Evolutionary conservation across 2,888 invertebrate genomes (phyloP).

Genomic region (Diploptera punctata): DNA sequence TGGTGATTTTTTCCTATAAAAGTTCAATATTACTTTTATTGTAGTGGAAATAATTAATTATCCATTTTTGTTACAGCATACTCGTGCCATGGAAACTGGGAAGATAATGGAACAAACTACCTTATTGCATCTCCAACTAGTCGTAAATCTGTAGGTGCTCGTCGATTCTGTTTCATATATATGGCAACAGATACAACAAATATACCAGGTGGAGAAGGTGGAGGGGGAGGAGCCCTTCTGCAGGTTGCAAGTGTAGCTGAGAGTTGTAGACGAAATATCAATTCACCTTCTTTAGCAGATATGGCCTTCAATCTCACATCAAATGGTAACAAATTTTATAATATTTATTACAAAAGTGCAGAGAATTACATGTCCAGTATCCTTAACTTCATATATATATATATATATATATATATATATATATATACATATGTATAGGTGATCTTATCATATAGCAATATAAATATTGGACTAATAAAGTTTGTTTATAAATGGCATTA

Average conservation of each 20-base stretch:
- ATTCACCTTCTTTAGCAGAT: slow-evolving; percentile 62
- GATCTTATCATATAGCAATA: no score
- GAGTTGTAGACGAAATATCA: slow-evolving; percentile 63
- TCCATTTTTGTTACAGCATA: no score
- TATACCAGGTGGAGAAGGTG: slow-evolving; percentile 40
- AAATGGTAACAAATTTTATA: slow-evolving; percentile 61
- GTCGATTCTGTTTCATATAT: slow-evolving; percentile 69
- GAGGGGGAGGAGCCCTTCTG: slow-evolving; percentile 45
- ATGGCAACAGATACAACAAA: slow-evolving; percentile 47
- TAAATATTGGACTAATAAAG: no score
- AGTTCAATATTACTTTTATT: no score
- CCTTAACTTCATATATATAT: not conserved
- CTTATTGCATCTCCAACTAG: slow-evolving; percentile 80
- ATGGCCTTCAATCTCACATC: slow-evolving; percentile 72
- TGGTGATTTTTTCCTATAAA: no score
- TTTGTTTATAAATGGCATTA: no score
- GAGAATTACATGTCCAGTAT: not conserved
- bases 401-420: no score
- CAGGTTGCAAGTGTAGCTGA: slow-evolving; percentile 63
- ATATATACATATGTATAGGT: not conserved
- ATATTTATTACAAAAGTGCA: not conserved
- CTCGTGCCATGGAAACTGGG: slow-evolving; percentile 90
- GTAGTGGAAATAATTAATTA: no score
- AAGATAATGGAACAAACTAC: slow-evolving; percentile 84
- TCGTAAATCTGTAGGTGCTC: slow-evolving; percentile 62